phyloP scores from a whole-genome alignment of 30 jellyfish, hydroid and myxozoan genomes.

The Morbakka virulenta region DNA sequence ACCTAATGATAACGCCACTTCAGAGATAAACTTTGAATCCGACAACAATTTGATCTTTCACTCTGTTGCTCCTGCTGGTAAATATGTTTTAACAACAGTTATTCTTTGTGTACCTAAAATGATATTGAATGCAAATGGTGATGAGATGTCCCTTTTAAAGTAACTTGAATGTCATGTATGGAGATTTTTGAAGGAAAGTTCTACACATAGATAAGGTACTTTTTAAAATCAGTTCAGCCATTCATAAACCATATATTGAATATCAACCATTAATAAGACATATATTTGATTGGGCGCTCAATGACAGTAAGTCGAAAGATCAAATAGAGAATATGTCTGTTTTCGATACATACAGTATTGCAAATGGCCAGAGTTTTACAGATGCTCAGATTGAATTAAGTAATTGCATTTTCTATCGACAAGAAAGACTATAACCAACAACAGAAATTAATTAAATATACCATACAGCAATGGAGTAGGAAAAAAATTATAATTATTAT shows the following conservation, averaged over 20 bases:
- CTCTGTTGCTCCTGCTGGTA: conserved; percentile 4
- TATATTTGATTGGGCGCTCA: conserved; percentile 20
- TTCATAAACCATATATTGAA: conserved; percentile 20
- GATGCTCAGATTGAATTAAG: conserved; percentile 9
- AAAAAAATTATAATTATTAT: neutral
- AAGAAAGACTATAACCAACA: neutral
- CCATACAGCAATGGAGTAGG: neutral
- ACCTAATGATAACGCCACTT: conserved; percentile 7
- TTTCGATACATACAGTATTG: no score
- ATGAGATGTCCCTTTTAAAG: neutral
- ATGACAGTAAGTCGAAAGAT: neutral
- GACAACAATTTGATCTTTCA: conserved; percentile 26
- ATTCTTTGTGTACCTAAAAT: conserved; percentile 27
- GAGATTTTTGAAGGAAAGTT: conserved; percentile 14
- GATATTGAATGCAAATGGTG: conserved; percentile 6
- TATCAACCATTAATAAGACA: no score
- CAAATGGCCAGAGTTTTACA: neutral
- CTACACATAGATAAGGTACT: neutral
- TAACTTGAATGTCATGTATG: conserved; percentile 2
- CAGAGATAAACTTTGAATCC: neutral
- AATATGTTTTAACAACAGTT: neutral
- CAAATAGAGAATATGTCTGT: conserved; percentile 1
- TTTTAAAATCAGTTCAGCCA: conserved; percentile 21
- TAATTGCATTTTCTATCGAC: neutral
- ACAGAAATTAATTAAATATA: neutral